Evolutionary conservation across 2,113 vertebrate genomes (phyloP), one percentile per base, ranked within the genome.

Genomic region (Scopus umbretta): DNA sequence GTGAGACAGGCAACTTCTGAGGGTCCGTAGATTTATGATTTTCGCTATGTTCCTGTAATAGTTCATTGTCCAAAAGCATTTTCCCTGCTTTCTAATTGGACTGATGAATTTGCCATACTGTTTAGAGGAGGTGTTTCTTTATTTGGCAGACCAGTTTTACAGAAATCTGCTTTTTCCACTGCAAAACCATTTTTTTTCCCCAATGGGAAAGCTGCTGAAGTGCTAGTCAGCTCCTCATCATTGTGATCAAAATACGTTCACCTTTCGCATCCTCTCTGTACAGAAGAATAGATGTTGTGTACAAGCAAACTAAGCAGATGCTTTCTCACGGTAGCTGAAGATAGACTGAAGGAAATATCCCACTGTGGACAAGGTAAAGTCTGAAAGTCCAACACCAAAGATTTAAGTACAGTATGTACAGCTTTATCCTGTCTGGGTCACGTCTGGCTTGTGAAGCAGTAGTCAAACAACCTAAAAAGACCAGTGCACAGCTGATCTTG

Each of bases 1-100:
- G 68, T 0, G 0, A 22, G 68, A 78, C 30, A 90, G 36, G 14
- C 18, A 72, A 0, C 36, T 68, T 65, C 34, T 45, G 45, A 55
- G 32, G n/a, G 16, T 9, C 23, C 6, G 7, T 22, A 66, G 5
- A 18, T 73, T 62, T 74, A 29, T 30, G 8, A 1, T 34, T 81
- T 96, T 68, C 50, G 3, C 2, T 52, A 29, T 29, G 8, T 72
- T 72, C 27, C 34, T 93, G 25, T 56, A 80, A 40, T 29, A 78
- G 30, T 58, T 88, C 0, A 2, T 56, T 88, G 21, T 34, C n/a
- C 43, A 38, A 86, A 82, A 92, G 34, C 17, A 36, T 61, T 49
- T 66, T 52, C 30, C 8, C 5, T 72, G 27, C 30, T 85, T 90
- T 66, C 40, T 73, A 70, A 56, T 29, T 34, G 27, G 59, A 45